These are phyloP conservation scores for Notechis scutatus DNA, from an alignment of 2,113 vertebrate species.

Conservation along the genomic window DNA sequence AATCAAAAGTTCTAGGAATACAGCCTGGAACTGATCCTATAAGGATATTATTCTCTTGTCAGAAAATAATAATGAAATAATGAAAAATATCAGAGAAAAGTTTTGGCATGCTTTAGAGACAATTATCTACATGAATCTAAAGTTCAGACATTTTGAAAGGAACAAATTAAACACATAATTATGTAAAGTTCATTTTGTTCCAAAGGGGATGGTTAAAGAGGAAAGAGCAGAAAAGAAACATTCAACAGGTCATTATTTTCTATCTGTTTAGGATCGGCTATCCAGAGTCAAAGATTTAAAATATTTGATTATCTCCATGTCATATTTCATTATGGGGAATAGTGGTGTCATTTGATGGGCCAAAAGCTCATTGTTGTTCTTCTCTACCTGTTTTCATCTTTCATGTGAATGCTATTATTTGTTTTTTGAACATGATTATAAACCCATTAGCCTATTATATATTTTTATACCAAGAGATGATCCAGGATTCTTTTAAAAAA, in stretches of 20 bases:
- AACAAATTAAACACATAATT: conserved; percentile 60
- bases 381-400: background rate
- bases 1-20: conserved; percentile 24
- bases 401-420: background rate
- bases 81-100: conserved; percentile 60
- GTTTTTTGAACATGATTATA: background rate
- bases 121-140: conserved; percentile 57
- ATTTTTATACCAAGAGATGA: background rate
- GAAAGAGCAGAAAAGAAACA: conserved; percentile 19
- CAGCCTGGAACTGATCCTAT: conserved; percentile 35
- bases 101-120: conserved; percentile 64
- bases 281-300: conserved; percentile 4
- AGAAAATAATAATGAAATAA: no score
- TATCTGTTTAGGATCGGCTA: background rate
- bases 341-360: background rate
- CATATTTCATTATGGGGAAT: background rate
- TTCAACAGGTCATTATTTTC: conserved; percentile 30
- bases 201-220: conserved; percentile 21
- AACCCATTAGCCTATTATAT: background rate
- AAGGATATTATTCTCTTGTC: conserved; percentile 48
- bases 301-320: background rate
- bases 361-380: background rate
- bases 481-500: background rate
- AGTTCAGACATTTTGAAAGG: conserved; percentile 64
- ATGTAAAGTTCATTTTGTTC: conserved; percentile 64